Evolutionary conservation across 2,113 vertebrate species (phyloP).

Genomic region (Cheirogaleus medius): DNA sequence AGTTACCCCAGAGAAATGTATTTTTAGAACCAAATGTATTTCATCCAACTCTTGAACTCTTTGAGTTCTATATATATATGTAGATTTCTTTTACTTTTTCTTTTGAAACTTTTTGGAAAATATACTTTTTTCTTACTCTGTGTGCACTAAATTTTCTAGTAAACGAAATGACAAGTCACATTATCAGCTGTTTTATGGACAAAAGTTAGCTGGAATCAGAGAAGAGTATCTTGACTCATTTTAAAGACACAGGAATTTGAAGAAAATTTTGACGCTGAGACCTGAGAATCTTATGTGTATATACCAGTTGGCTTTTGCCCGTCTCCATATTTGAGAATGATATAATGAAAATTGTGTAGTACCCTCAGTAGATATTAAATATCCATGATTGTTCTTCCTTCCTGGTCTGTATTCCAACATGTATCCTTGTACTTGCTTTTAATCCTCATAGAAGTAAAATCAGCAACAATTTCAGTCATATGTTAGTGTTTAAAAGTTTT

Average conservation of each 20-base stretch:
- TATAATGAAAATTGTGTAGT: background rate
- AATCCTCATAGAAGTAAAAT: slow-evolving; percentile 12
- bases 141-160: background rate
- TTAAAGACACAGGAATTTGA: slow-evolving; percentile 16
- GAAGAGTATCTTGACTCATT: background rate
- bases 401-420: background rate
- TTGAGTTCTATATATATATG: background rate
- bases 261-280: background rate
- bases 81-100: background rate
- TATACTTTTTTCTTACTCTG: background rate
- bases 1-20: background rate
- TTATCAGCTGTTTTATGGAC: background rate
- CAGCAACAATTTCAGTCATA: background rate
- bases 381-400: background rate
- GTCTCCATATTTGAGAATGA: background rate
- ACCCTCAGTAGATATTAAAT: background rate
- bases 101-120: background rate
- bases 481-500: slow-evolving; percentile 1
- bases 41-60: background rate
- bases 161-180: background rate
- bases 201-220: background rate
- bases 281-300: background rate
- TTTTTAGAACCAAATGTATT: background rate
- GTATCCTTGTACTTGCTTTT: background rate
- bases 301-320: background rate